Evolutionary conservation across 2,113 vertebrate species (phyloP), one percentile per base, ranked within the genome.

Genomic region (Rhizomys pruinosus): DNA sequence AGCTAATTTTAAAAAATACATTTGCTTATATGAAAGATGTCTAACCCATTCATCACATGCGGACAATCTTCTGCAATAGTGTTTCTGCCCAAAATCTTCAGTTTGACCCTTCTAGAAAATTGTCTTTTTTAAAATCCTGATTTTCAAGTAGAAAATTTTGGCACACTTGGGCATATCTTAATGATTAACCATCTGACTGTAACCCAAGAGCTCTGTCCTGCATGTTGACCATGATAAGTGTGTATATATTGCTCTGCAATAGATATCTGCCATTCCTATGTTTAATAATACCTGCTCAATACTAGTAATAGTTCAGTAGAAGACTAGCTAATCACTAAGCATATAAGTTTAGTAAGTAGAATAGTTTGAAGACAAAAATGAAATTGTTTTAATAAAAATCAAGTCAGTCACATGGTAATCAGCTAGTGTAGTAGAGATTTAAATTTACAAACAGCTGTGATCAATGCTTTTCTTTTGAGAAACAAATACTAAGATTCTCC

Each of bases 291-390:
- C 6, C 11, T 7, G 47, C 6, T 52, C 47, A 52, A 52, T 87
- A 77, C 3, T 44, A 87, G 27, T 29, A 22, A 13, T 19, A 20
- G 32, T 2, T 74, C 76, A 72, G 37, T 16, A 73, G 42, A 76
- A n/a, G n/a, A 55, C 27, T 34, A 59, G 13, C 9, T 92, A 61
- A 76, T 78, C 69, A 7, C 69, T 92, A 55, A 64, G 11, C 52
- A 44, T 86, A 13, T 79, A 57, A 64, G 8, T 91, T 9, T 57
- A 90, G 29, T 61, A 76, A 39, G 63, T 7, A 71, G 29, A 87
- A 79, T 34, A 74, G 32, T 87, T 78, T 87, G 55, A 63, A 72
- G 88, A 86, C 59, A 96, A 89, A 94, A 93, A 61, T 16, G 5
- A 88, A 81, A 78, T 27, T 34, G 73, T 87, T 16, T 42, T 68